Evolutionary conservation across 2,888 invertebrate species (phyloP).

Genomic region (Drosophila diplacantha): DNA sequence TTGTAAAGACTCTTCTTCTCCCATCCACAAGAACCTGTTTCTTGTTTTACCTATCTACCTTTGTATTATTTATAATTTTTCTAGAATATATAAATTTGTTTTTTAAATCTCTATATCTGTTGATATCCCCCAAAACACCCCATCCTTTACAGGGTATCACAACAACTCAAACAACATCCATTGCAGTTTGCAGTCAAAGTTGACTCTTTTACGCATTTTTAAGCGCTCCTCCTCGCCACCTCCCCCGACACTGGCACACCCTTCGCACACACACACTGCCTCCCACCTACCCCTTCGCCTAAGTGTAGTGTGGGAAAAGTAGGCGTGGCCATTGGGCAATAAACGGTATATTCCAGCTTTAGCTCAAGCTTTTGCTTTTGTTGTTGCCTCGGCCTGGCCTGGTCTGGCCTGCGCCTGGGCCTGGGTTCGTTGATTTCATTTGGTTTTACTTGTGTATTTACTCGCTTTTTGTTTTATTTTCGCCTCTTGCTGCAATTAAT

Average conservation of each 20-base stretch:
- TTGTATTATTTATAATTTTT: not conserved
- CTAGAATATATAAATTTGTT: not conserved
- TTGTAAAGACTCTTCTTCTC: too few species aligned
- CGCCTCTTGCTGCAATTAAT: constrained; percentile 60
- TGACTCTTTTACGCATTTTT: constrained; percentile 70
- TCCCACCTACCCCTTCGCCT: constrained; percentile 2
- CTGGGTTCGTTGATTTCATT: constrained; percentile 60
- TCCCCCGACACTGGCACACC: constrained; percentile 15
- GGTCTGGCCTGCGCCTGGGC: constrained; percentile 1
- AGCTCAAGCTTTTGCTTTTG: constrained; percentile 56
- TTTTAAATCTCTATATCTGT: not conserved
- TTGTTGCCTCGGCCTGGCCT: constrained; percentile 20
- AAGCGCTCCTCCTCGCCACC: constrained; percentile 50
- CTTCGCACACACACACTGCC: constrained; percentile 2
- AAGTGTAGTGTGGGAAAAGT: constrained; percentile 63
- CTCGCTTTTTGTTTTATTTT: constrained; percentile 34
- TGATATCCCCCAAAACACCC: not conserved
- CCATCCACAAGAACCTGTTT: too few species aligned
- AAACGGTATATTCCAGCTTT: constrained; percentile 66
- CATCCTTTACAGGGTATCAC: constrained; percentile 17
- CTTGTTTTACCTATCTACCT: not conserved
- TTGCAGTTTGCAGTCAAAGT: constrained; percentile 60
- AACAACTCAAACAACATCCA: constrained; percentile 42
- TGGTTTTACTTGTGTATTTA: constrained; percentile 54
- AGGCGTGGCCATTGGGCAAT: constrained; percentile 67